These are phyloP conservation scores for Hirtodrosophila trivittata DNA, from an alignment of 2,888 invertebrate genomes.

Conservation along the genomic window DNA sequence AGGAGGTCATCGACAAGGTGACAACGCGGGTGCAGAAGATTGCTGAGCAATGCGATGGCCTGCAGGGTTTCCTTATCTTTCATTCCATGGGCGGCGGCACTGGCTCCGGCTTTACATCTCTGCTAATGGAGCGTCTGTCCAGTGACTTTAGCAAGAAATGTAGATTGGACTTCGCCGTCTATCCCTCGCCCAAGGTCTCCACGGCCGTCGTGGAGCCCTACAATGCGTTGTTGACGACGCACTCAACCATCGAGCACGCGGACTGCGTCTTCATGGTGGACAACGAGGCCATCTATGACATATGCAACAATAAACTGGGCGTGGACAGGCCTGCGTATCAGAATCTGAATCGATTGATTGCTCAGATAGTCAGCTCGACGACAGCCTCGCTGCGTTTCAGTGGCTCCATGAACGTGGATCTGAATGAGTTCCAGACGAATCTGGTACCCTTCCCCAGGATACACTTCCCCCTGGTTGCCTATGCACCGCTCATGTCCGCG, in stretches of 20 bases:
- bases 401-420: conserved; percentile 94
- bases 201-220: conserved; percentile 98
- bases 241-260: conserved; percentile 93
- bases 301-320: conserved; percentile 92
- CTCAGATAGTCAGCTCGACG: conserved; percentile 93
- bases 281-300: conserved; percentile 97
- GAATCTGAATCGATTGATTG: conserved; percentile 88
- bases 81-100: conserved; percentile 95
- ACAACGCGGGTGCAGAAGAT: conserved; percentile 91
- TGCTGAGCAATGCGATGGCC: conserved; percentile 91
- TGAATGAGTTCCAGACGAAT: conserved; percentile 95
- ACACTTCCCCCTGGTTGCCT: conserved; percentile 85
- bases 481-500: conserved; percentile 81
- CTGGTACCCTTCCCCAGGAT: conserved; percentile 96
- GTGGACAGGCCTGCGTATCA: conserved; percentile 89
- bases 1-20: conserved; percentile 90
- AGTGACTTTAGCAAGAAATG: conserved; percentile 94
- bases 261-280: conserved; percentile 98
- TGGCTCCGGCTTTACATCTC: conserved; percentile 94
- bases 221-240: conserved; percentile 95
- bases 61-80: conserved; percentile 94
- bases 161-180: conserved; percentile 94
- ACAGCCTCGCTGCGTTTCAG: conserved; percentile 94
- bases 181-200: conserved; percentile 95
- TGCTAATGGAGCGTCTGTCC: conserved; percentile 93